Base-by-base conservation (phyloP, 1,140 invertebrate genomes). In the Acromyrmex charruanus region DNA sequence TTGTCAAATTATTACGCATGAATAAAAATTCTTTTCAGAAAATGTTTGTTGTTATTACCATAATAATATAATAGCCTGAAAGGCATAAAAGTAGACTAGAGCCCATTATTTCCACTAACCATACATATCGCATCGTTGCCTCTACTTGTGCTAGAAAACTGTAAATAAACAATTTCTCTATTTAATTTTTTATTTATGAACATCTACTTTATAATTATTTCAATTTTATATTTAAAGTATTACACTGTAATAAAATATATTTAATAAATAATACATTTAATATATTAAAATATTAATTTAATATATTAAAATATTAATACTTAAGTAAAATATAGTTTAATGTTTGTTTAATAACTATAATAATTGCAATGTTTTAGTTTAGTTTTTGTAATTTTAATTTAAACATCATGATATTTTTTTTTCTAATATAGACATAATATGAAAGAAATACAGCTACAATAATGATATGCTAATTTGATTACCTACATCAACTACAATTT, bases 11-110 rank as follows among this genome's bases (percentile, higher is more conserved):
- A 68, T 66, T 79, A 59, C 49, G 14, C 68, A 39, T n/a, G 55
- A 28, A 65, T 31, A 69, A 55, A 66, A 66, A 7, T 6, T 25
- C 25, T 25, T 28, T 0, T 10, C 18, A 5, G 2, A 69, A 31
- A 59, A 0, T 12, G 21, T 51, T 74, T 6, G 0, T 65, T 0
- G 5, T 21, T 14, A 31, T 53, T 84, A 90, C 89, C 89, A 87
- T 84, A 65, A 90, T 61, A 18, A 88, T 16, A 61, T 44, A 89
- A 66, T 77, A 90, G 28, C 39, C 90, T 9, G 66, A 51, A 31
- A 93, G 87, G 66, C 93, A 94, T 31, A 93, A 90, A 12, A 93
- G 91, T 82, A 92, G 53, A 0, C 91, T 59, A 49, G 69, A 74
- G 0, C 87, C 88, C 16, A 82, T n/a, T 44, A 89, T 55, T 63